A percentile compares a stretch with the other conserved stretches of the same genome.
phyloP scores from a whole-genome alignment of 2,888 invertebrate genomes.

The Hypena proboscidalis region DNA sequence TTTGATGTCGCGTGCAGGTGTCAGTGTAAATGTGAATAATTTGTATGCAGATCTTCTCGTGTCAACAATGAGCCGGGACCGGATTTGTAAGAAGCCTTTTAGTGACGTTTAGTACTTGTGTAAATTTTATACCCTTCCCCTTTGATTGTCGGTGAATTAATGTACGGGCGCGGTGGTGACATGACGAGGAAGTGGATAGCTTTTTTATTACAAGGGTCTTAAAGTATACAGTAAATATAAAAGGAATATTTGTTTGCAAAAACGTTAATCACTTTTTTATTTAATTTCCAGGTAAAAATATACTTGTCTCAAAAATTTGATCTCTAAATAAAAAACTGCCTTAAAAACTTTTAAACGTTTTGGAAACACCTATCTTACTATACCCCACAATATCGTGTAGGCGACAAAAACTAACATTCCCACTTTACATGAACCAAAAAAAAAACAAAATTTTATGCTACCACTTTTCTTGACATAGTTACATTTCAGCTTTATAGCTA shows the following conservation, averaged over 20 bases:
- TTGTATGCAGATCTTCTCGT: conserved; percentile 53
- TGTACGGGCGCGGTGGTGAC: conserved; percentile 17
- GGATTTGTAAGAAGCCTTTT: conserved; percentile 43
- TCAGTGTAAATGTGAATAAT: conserved; percentile 42
- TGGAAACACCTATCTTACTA: no score
- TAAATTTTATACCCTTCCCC: conserved; percentile 48
- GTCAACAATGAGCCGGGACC: conserved; percentile 53
- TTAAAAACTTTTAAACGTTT: no score
- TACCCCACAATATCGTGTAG: no score
- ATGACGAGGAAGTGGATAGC: background rate
- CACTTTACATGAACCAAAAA: no score
- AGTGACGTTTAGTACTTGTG: conserved; percentile 52
- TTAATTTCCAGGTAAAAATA: no score
- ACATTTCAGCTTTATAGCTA: no score
- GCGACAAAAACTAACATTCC: no score
- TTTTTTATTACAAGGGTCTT: background rate
- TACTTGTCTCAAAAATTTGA: no score
- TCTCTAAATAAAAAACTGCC: no score
- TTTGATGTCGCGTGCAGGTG: conserved; percentile 13
- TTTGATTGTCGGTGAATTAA: conserved; percentile 42
- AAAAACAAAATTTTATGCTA: no score
- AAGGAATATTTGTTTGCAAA: background rate
- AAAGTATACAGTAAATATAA: background rate
- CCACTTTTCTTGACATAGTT: no score
- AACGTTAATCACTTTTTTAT: no score